Base-by-base conservation (phyloP, 2,113 vertebrate genomes). In the Fulica atra region DNA sequence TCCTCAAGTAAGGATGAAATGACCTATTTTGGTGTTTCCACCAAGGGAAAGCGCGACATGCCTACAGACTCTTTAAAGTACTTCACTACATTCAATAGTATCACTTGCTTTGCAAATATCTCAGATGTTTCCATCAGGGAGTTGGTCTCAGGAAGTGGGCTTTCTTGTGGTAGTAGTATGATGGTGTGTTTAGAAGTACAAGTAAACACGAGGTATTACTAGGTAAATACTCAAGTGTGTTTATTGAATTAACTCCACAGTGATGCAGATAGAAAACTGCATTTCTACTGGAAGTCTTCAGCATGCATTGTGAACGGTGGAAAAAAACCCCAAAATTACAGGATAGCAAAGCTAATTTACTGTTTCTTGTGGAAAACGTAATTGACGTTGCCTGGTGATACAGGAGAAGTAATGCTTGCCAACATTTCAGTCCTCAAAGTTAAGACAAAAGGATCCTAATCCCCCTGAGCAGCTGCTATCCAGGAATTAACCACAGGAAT, bases 401-500 rank as follows among this genome's bases (percentile, higher is more conserved):
- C 93, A 86, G 91, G 91, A 88, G 93, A 91, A 95, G 88, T 68
- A 85, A 91, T 51, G 87, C 92, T 85, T 88, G 83, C 91, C 97
- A 97, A 93, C 81, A 95, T 96, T 97, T 97, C 97, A 96, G 96
- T 95, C 94, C 92, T 94, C 96, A 95, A 97, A 96, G 89, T 93
- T 90, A 96, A 97, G 95, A 97, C 94, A 96, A 97, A 97, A 96
- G 89, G 96, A 96, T 95, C 93, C 92, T 95, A 94, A 94, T 93
- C 83, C 83, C 93, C 92, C 92, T 95, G 97, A 86, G 94, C 97
- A 98, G 98, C 96, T 97, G 97, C 97, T 97, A 86, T 97, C 84
- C 95, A 97, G 96, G 96, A 95, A 94, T 97, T 97, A 97, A 96
- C 96, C 92, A 97, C 90, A 97, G 96, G 97, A 98, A 98, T 97